These are phyloP conservation scores for Tapera naevia DNA, from an alignment of 2,797 vertebrate species.

Conservation along the genomic window DNA sequence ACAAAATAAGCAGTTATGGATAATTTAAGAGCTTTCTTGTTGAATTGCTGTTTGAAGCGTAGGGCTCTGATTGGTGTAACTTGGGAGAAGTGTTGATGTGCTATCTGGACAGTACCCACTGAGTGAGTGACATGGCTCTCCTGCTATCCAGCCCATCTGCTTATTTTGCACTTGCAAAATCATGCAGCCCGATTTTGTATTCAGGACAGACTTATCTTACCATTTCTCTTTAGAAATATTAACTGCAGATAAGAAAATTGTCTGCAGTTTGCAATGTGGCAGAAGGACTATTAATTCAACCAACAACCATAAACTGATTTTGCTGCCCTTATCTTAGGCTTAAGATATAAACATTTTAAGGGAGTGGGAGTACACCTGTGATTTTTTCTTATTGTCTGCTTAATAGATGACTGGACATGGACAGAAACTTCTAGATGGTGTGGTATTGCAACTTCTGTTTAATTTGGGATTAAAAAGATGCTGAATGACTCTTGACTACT, in stretches of 20 bases:
- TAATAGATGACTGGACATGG: background rate
- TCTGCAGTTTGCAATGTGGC: background rate
- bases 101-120: slow-evolving; percentile 49
- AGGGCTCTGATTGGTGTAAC: background rate
- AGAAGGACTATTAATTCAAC: background rate
- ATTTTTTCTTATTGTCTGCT: background rate
- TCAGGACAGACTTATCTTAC: slow-evolving; percentile 4
- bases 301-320: background rate
- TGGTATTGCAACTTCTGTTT: background rate
- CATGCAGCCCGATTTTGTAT: slow-evolving; percentile 8
- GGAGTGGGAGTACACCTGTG: background rate
- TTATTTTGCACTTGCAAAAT: slow-evolving; percentile 42
- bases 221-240: slow-evolving; percentile 12
- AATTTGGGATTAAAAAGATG: background rate
- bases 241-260: background rate
- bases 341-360: background rate
- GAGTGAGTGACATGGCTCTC: slow-evolving; percentile 12
- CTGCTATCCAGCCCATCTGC: slow-evolving; percentile 51
- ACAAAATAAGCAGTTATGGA: slow-evolving; percentile 32
- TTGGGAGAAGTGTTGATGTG: slow-evolving; percentile 27
- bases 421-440: background rate
- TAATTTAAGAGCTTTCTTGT: slow-evolving; percentile 32
- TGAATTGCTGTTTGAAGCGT: slow-evolving; percentile 2
- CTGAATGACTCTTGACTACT: background rate
- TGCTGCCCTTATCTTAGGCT: background rate